Percentiles rank a stretch among this genome's conserved stretches.
Evolutionary conservation across 2,113 vertebrate species (phyloP).

Genomic region (Xenopus borealis): DNA sequence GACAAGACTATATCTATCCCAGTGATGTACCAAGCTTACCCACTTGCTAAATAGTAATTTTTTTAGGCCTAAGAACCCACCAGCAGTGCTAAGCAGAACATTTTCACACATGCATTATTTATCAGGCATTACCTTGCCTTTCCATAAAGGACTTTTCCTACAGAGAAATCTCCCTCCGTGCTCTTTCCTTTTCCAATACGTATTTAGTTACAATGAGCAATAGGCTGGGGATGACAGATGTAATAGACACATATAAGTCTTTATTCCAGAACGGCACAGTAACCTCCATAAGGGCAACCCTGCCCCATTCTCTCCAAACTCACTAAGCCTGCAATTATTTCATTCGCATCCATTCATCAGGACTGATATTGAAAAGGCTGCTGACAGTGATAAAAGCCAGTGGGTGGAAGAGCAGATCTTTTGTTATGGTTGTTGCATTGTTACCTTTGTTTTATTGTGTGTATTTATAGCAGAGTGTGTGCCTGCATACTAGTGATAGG

Average conservation of each 20-base stretch:
- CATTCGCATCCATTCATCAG: conserved; percentile 17
- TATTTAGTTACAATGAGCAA: too few relatives aligned
- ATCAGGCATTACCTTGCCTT: conserved; percentile 18
- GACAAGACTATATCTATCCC: too few relatives aligned
- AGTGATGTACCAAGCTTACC: too few relatives aligned
- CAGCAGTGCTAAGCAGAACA: too few relatives aligned
- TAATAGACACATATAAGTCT: not conserved
- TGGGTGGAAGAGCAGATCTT: conserved; percentile 18
- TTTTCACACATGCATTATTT: conserved; percentile 42
- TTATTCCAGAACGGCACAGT: too few relatives aligned
- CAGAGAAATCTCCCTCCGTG: not conserved
- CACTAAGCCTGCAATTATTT: conserved; percentile 2
- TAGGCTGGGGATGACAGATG: too few relatives aligned
- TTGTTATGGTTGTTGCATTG: conserved; percentile 25
- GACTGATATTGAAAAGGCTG: conserved; percentile 11
- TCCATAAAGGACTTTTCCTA: conserved; percentile 6
- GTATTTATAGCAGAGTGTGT: conserved; percentile 15
- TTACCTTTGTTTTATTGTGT: conserved; percentile 32
- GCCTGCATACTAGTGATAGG: conserved; percentile 5
- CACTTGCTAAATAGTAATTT: too few relatives aligned
- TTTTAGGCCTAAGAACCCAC: too few relatives aligned
- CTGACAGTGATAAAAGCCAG: conserved; percentile 26
- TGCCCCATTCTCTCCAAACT: too few relatives aligned
- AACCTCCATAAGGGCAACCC: too few relatives aligned
- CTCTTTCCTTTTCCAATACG: not conserved